Base-by-base conservation (phyloP, 2,797 vertebrate genomes). In the Rallus crepitans region DNA sequence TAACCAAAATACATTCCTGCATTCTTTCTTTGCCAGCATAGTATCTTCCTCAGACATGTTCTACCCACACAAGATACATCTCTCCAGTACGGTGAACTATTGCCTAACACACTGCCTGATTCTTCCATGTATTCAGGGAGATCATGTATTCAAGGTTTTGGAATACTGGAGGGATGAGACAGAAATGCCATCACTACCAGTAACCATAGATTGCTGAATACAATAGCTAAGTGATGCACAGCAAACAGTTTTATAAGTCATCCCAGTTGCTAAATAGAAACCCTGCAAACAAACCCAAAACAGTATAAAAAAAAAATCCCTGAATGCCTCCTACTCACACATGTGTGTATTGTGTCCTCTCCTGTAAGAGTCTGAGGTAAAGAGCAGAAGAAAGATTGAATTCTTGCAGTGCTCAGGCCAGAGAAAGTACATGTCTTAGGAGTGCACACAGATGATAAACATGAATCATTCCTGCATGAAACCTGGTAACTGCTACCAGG, bases 271-370 rank as follows among this genome's bases (percentile, higher is more conserved):
- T n/a, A 75, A 59, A 52, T n/a, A 52, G 13, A 9, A 11, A 25
- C 52, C 48, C 48, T 23, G 25, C 25, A 52, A 27, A 27, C 24
- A 50, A 50, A 50, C 48, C 24, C 47, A 23, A 23, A 48, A 48
- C 47, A 48, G 21, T 52, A 52, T 52, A 4, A 15, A 31, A 24
- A 5, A 50, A 24, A 5, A 50, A 30, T 48, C 18, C 25, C 48
- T 4, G 15, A 66, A n/a, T 0, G 8, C 11, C 3, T 72, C 7
- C 55, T 64, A 18, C 55, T 61, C 40, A 65, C 14, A 40, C 47
- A 40, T 1, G 0, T 6, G 18, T 24, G 4, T 19, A 37, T 15
- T 1, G 1, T 60, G 23, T 79, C 9, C 20, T n/a, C 37, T 75
- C 76, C 14, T 59, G 1, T 28, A 15, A 39, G 7, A 25, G 3